phyloP scores from a whole-genome alignment of 2,888 invertebrate species.

The Leucophenga maculata region DNA sequence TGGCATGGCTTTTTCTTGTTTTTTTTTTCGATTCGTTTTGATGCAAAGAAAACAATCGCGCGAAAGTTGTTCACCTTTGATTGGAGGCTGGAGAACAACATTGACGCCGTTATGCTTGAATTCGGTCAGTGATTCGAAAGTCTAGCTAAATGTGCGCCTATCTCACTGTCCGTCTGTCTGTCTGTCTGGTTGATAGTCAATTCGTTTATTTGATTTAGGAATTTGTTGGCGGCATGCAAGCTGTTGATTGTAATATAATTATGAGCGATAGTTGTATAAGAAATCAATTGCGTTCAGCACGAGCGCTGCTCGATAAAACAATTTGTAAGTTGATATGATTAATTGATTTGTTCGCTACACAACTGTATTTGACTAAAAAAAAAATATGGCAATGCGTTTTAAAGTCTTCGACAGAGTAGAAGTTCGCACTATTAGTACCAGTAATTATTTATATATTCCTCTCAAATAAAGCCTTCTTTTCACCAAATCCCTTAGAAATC shows the following conservation, averaged over 20 bases:
- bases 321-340: too few relatives aligned
- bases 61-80: slow-evolving; percentile 65
- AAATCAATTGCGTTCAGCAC: slow-evolving; percentile 46
- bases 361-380: too few relatives aligned
- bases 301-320: too few relatives aligned
- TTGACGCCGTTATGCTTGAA: slow-evolving; percentile 11
- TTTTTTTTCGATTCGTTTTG: slow-evolving; percentile 35
- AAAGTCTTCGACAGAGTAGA: too few relatives aligned
- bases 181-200: slow-evolving; percentile 21
- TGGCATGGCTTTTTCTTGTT: slow-evolving; percentile 37
- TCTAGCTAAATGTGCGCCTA: slow-evolving; percentile 45
- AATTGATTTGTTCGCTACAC: too few relatives aligned
- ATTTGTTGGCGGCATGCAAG: background rate
- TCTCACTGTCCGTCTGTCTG: slow-evolving; percentile 16
- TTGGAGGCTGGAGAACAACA: slow-evolving; percentile 29
- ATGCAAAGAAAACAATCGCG: slow-evolving; percentile 35
- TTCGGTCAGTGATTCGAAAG: slow-evolving; percentile 51
- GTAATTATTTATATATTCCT: too few relatives aligned
- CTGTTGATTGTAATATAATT: background rate
- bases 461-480: too few relatives aligned
- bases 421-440: too few relatives aligned
- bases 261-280: slow-evolving; percentile 48
- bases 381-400: too few relatives aligned
- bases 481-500: too few relatives aligned
- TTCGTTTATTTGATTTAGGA: slow-evolving; percentile 54